phyloP scores from a whole-genome alignment of 2,888 invertebrate species.

The Torymus auratus region DNA sequence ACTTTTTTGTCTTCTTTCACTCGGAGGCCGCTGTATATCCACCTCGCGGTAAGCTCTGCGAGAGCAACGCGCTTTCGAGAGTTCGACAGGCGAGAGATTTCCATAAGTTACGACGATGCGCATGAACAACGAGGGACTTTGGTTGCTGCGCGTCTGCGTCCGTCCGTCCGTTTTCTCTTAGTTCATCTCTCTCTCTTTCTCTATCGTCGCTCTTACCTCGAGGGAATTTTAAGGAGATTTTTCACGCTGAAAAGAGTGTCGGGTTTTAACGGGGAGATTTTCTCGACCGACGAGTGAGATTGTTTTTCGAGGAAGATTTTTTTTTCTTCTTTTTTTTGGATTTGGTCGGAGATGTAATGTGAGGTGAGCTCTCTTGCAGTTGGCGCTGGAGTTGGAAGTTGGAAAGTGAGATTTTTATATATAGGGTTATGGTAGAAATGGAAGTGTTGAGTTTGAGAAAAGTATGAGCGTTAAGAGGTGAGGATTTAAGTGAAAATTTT shows the following conservation, averaged over 20 bases:
- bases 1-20: slow-evolving; percentile 1
- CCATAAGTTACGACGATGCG: slow-evolving; percentile 45
- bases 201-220: not conserved
- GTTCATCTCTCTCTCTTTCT: slow-evolving; percentile 15
- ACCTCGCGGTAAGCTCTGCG: not conserved
- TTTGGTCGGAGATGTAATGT: too few relatives aligned
- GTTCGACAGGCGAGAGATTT: slow-evolving; percentile 46
- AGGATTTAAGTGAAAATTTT: too few relatives aligned
- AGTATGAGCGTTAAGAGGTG: too few relatives aligned
- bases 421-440: too few relatives aligned
- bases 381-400: too few relatives aligned
- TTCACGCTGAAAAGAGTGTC: not conserved
- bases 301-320: too few relatives aligned
- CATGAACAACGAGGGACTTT: slow-evolving; percentile 25
- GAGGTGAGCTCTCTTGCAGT: too few relatives aligned
- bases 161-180: not conserved
- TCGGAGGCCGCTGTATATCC: not conserved
- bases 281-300: too few relatives aligned
- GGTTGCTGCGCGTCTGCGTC: slow-evolving; percentile 4
- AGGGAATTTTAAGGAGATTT: slow-evolving; percentile 28
- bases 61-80: not conserved
- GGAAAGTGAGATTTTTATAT: too few relatives aligned
- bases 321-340: too few relatives aligned
- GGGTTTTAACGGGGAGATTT: too few relatives aligned
- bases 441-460: too few relatives aligned